Base-by-base conservation (phyloP, 2,797 vertebrate genomes). In the Ambastaia sidthimunki region DNA sequence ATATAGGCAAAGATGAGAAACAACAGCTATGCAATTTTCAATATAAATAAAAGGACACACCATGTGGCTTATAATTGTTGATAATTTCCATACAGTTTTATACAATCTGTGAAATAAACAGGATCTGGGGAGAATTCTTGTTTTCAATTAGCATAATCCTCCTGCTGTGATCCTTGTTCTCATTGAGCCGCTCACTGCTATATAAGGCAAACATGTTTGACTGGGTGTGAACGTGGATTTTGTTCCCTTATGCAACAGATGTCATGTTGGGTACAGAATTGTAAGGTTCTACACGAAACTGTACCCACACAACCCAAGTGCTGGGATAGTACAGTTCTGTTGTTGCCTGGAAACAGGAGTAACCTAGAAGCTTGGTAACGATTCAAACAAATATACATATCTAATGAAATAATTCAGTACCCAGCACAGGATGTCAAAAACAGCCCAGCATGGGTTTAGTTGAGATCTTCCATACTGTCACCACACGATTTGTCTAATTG, bases 341-440 rank as follows among this genome's bases (percentile, higher is more conserved):
- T 72, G 62, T 78, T 78, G 28, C 62, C 59, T 60, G 70, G 76
- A 60, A 82, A 73, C 62, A 57, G 71, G 60, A 47, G 48, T 67
- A 66, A 71, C 52, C 13, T 21, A 67, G 28, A 77, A 78, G 71
- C 60, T 47, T 47, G 48, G 37, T 66, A 66, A 73, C 60, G 57
- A 80, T 80, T 16, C 37, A 6, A 41, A 41, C 9, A 44, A 44
- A 44, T 44, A 44, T 0, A 13, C 52, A 47, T 21, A 44, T 41
- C 31, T 13, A 48, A 78, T 48, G 41, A 55, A 70, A 52, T 69
- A 18, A 34, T 7, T 13, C 44, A 47, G 59, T 28, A 71, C 28
- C 37, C 31, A 55, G 48, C 34, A 28, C 68, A 41, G 19, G 19
- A 65, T 63, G 48, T 65, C 44, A n/a, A 47, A 41, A 18, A 65